A percentile compares a stretch with the other conserved stretches of the same genome.
Evolutionary conservation across 2,888 invertebrate species (phyloP).

Genomic region (Calameuta pallipes): DNA sequence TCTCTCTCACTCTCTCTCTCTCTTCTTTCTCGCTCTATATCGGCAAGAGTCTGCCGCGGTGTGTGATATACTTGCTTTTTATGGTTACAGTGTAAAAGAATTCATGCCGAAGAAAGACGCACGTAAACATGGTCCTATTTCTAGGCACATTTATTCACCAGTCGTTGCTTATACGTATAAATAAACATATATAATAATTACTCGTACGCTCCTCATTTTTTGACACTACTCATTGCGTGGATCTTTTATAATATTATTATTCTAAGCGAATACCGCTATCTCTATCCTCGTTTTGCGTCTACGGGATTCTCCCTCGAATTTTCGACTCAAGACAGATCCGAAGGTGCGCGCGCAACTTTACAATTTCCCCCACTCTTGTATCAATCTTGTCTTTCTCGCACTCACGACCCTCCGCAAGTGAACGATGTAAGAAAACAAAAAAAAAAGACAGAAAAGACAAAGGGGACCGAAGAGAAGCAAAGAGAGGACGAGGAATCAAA

Average conservation of each 20-base stretch:
- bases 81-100: too few species aligned
- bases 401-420: not conserved
- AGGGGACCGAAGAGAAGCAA: conserved; percentile 17
- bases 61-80: too few species aligned
- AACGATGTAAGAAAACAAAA: conserved; percentile 20
- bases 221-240: conserved; percentile 34
- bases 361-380: too few species aligned
- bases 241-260: conserved; percentile 27
- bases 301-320: too few species aligned
- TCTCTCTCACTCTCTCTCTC: too few species aligned
- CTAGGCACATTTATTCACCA: conserved; percentile 57
- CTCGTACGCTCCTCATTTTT: conserved; percentile 23
- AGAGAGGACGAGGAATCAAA: too few species aligned
- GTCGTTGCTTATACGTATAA: conserved; percentile 44
- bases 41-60: too few species aligned
- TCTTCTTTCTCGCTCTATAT: too few species aligned
- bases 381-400: too few species aligned
- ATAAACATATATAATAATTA: conserved; percentile 52
- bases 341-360: too few species aligned
- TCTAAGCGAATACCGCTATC: not conserved
- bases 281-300: not conserved
- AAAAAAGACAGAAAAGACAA: conserved; percentile 28
- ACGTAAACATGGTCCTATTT: conserved; percentile 37
- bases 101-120: conserved; percentile 1
- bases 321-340: too few species aligned